These are phyloP conservation scores for Caenorhabditis imperialis DNA, from an alignment of 2,888 invertebrate genomes.

Conservation along the genomic window DNA sequence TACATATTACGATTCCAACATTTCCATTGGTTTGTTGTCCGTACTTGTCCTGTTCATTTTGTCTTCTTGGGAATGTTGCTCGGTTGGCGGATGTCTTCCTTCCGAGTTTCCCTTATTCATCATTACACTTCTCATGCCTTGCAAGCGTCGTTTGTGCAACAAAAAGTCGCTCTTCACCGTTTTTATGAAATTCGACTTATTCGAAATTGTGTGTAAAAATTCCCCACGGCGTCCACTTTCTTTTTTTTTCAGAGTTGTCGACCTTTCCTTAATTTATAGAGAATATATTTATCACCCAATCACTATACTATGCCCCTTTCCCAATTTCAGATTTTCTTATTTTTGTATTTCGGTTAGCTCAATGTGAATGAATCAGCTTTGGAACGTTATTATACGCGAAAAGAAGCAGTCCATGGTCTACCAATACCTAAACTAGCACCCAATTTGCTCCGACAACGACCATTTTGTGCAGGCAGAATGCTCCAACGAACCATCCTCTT, in stretches of 20 bases:
- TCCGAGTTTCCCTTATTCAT: slow-evolving; percentile 17
- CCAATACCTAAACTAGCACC: too few species aligned
- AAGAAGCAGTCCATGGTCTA: too few species aligned
- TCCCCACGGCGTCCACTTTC: slow-evolving; percentile 32
- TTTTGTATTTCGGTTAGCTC: slow-evolving; percentile 49
- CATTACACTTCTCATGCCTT: slow-evolving; percentile 41
- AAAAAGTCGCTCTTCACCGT: slow-evolving; percentile 18
- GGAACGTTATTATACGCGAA: too few species aligned
- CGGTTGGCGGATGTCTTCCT: slow-evolving; percentile 10
- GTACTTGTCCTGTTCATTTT: slow-evolving; percentile 24
- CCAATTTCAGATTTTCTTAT: slow-evolving; percentile 22
- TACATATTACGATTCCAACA: slow-evolving; percentile 41
- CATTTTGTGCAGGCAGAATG: too few species aligned
- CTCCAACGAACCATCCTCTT: too few species aligned
- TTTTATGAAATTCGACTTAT: slow-evolving; percentile 41
- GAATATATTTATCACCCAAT: slow-evolving; percentile 2
- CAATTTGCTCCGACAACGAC: too few species aligned
- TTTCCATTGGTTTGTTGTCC: slow-evolving; percentile 42
- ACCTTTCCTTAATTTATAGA: slow-evolving; percentile 22
- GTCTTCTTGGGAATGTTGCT: slow-evolving; percentile 15
- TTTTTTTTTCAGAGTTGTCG: slow-evolving; percentile 11
- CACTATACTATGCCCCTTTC: slow-evolving; percentile 1
- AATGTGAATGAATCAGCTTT: slow-evolving; percentile 46
- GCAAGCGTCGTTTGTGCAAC: slow-evolving; percentile 36
- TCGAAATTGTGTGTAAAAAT: slow-evolving; percentile 48